Conservation (phyloP, 2,113 vertebrate genomes). For the Psammodynastes pulverulentus region DNA sequence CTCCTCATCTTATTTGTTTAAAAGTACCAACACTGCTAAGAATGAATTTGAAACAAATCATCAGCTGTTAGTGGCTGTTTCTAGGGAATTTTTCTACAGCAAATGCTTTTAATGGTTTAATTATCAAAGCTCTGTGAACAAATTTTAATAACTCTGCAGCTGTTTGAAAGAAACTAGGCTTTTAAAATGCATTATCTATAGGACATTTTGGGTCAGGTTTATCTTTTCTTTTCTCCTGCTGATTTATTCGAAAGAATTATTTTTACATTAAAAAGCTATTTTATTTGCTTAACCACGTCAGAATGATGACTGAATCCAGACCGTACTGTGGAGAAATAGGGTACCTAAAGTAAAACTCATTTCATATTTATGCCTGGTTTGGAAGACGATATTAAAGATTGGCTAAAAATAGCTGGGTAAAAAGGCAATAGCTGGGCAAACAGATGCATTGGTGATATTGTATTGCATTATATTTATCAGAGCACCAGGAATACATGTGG, state of each 20-base stretch:
- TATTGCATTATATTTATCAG: neutral
- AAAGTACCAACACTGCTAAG: neutral
- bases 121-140: conserved; percentile 25
- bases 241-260: neutral
- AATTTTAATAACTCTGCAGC: conserved; percentile 35
- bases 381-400: neutral
- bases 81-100: conserved; percentile 20
- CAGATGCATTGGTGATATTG: neutral
- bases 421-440: neutral
- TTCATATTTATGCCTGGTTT: neutral
- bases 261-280: neutral
- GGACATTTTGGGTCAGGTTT: neutral
- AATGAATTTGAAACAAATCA: conserved; percentile 28
- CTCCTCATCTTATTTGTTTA: conserved; percentile 7
- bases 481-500: neutral
- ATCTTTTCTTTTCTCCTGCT: neutral
- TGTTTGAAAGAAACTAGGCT: conserved; percentile 18
- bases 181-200: conserved; percentile 8
- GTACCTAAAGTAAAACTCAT: neutral
- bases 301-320: neutral
- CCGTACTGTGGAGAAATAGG: neutral
- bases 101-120: conserved; percentile 37
- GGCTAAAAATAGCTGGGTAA: neutral
- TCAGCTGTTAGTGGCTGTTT: conserved; percentile 32
- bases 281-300: neutral